A percentile compares a stretch with the other conserved stretches of the same genome.
Evolutionary conservation across 2,113 vertebrate species (phyloP).

Genomic region (Anhinga anhinga): DNA sequence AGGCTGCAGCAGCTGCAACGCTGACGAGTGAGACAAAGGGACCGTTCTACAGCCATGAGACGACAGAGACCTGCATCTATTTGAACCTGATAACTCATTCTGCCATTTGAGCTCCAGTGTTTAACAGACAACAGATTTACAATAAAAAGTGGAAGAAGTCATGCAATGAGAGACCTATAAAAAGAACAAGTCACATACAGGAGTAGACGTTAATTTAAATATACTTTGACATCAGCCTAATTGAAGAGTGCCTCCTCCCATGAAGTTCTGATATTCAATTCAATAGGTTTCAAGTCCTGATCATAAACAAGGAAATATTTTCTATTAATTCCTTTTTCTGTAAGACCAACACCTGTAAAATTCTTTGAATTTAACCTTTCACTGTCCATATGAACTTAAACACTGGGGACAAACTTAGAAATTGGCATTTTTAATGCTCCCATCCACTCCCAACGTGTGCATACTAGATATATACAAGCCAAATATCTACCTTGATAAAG

Average conservation of each 20-base stretch:
- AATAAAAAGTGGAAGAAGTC: not conserved
- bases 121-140: not conserved
- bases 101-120: not conserved
- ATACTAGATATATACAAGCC: not conserved
- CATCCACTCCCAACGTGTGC: not conserved
- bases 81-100: not conserved
- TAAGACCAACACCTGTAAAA: not conserved
- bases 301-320: not conserved
- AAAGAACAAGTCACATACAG: accelerated
- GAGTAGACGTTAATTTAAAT: not conserved
- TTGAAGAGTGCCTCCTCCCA: not conserved
- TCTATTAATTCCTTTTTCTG: not conserved
- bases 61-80: not conserved
- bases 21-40: not conserved
- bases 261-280: not conserved
- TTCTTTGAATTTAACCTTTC: not conserved
- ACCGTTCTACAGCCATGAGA: not conserved
- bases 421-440: not conserved
- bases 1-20: not conserved
- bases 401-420: not conserved
- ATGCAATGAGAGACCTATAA: not conserved
- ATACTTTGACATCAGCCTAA: not conserved
- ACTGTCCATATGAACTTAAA: not conserved
- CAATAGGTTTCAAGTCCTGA: not conserved
- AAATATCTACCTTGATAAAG: not conserved